These are phyloP conservation scores for Patella depressa DNA, from an alignment of 2,888 invertebrate species.

Conservation along the genomic window DNA sequence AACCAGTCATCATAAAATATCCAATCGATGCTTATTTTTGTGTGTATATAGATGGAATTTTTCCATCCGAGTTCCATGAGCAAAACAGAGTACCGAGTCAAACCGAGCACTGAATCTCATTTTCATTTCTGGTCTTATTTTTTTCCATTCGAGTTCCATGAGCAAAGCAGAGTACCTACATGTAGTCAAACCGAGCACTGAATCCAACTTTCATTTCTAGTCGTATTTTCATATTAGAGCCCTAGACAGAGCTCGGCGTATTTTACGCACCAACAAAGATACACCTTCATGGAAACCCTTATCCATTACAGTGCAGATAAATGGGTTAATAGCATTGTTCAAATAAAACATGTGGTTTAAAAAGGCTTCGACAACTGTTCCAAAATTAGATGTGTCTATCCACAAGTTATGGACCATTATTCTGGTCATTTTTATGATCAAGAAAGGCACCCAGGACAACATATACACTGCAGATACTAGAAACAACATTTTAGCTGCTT, in stretches of 20 bases:
- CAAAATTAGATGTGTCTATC: slow-evolving; percentile 5
- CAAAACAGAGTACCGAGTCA: too few species aligned
- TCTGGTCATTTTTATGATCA: slow-evolving; percentile 30
- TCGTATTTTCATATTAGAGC: too few species aligned
- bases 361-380: slow-evolving; percentile 28
- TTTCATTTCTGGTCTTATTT: too few species aligned
- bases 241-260: neutral
- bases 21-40: too few species aligned
- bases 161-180: too few species aligned
- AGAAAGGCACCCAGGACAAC: slow-evolving; percentile 45
- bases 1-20: too few species aligned
- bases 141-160: too few species aligned
- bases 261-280: slow-evolving; percentile 18
- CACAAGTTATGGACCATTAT: neutral
- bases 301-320: slow-evolving; percentile 42
- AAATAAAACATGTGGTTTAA: slow-evolving; percentile 42
- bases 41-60: too few species aligned
- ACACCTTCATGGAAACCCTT: slow-evolving; percentile 38
- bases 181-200: too few species aligned
- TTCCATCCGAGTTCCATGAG: too few species aligned
- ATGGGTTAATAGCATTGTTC: slow-evolving; percentile 44
- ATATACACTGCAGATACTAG: slow-evolving; percentile 43
- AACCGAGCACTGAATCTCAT: too few species aligned
- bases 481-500: slow-evolving; percentile 45
- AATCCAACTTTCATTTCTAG: too few species aligned